phyloP scores from a whole-genome alignment of 2,113 vertebrate species.

The Eublepharis macularius region DNA sequence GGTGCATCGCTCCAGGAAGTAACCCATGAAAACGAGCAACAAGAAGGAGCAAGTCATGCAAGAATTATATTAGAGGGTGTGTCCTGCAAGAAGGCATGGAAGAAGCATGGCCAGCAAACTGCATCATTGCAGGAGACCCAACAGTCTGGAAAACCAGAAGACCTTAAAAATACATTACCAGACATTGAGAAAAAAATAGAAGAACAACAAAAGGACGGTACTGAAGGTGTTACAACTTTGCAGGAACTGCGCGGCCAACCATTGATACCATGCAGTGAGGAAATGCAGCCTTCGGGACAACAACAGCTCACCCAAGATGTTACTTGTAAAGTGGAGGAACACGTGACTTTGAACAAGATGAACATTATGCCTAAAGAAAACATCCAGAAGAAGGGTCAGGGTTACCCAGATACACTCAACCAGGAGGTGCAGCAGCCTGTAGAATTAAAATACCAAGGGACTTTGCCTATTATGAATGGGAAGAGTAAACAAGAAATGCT shows the following conservation, averaged over 20 bases:
- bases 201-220: neutral
- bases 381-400: neutral
- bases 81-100: neutral
- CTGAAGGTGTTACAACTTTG: neutral
- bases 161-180: neutral
- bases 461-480: neutral
- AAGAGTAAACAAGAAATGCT: neutral
- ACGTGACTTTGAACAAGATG: neutral
- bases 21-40: neutral
- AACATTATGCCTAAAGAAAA: neutral
- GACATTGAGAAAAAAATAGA: neutral
- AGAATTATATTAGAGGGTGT: neutral
- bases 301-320: neutral
- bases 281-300: neutral
- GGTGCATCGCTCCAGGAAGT: neutral
- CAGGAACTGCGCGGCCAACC: neutral
- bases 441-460: neutral
- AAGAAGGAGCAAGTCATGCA: neutral
- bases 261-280: neutral
- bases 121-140: neutral
- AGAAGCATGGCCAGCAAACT: neutral
- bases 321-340: neutral
- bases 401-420: neutral
- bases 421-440: neutral
- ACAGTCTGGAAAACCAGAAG: neutral